Evolutionary conservation across 1,140 invertebrate species (phyloP).

Genomic region (Scaptomyza hsui): DNA sequence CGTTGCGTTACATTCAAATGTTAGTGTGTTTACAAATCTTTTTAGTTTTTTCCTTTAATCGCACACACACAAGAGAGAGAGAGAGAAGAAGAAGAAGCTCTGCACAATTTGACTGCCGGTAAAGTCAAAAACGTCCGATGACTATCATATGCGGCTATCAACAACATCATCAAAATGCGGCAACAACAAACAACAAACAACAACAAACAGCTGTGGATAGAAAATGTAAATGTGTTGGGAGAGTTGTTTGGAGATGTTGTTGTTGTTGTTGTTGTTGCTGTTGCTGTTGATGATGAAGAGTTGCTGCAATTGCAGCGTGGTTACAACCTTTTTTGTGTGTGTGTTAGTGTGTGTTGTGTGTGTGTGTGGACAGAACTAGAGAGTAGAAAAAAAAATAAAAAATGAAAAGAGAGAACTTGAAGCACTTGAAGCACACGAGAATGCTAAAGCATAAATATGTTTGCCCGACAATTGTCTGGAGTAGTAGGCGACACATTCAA

Average conservation of each 20-base stretch:
- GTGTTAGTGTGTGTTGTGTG: slow-evolving; percentile 4
- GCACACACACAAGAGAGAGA: neutral
- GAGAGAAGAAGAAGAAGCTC: slow-evolving; percentile 8
- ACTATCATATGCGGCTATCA: slow-evolving; percentile 77
- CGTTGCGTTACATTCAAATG: neutral
- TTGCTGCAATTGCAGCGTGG: slow-evolving; percentile 72
- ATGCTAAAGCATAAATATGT: slow-evolving; percentile 72
- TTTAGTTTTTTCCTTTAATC: neutral
- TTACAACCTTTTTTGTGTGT: slow-evolving; percentile 62
- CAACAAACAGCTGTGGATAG: slow-evolving; percentile 12
- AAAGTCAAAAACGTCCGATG: slow-evolving; percentile 52
- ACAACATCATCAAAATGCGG: slow-evolving; percentile 78
- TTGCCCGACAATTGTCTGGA: slow-evolving; percentile 74
- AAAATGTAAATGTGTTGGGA: slow-evolving; percentile 13
- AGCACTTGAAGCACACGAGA: slow-evolving; percentile 40
- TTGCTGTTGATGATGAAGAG: slow-evolving; percentile 42
- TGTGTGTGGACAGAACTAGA: slow-evolving; percentile 43
- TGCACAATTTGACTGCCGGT: slow-evolving; percentile 44
- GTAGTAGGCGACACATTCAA: slow-evolving; percentile 57
- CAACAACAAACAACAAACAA: slow-evolving; percentile 38
- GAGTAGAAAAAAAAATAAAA: slow-evolving; percentile 40
- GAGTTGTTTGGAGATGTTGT: neutral
- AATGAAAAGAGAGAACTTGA: slow-evolving; percentile 40
- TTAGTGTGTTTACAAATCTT: too few relatives aligned
- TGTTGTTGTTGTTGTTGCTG: slow-evolving; percentile 11